A percentile compares a stretch with the other conserved stretches of the same genome.
phyloP scores from a whole-genome alignment of 2,888 invertebrate species.

The Cotesia congregata region DNA sequence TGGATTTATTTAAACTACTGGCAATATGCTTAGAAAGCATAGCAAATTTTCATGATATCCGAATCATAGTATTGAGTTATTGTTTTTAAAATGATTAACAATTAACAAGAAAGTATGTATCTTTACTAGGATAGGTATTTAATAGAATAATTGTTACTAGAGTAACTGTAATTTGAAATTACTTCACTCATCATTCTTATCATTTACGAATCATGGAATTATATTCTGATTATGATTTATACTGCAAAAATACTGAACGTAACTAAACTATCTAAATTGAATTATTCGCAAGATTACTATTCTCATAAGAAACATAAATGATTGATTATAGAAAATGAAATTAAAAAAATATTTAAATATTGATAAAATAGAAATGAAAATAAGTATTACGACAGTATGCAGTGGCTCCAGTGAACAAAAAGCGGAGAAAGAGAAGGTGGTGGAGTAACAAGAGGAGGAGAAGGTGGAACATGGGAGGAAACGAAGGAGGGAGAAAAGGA shows the following conservation, averaged over 20 bases:
- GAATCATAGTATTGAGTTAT: too few species aligned
- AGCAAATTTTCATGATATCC: too few species aligned
- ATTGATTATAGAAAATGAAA: not conserved
- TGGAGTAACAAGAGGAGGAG: not conserved
- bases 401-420: not conserved
- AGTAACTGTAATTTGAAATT: too few species aligned
- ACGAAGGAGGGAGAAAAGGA: conserved; percentile 37
- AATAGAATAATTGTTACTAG: too few species aligned
- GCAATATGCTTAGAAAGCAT: too few species aligned
- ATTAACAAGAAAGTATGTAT: too few species aligned
- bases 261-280: not conserved
- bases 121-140: too few species aligned
- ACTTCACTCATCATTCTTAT: not conserved
- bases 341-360: not conserved
- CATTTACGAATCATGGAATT: not conserved
- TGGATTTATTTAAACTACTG: too few species aligned
- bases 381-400: not conserved
- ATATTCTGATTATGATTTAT: not conserved
- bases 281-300: not conserved
- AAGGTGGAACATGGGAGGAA: not conserved
- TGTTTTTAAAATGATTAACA: too few species aligned
- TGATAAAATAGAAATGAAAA: not conserved
- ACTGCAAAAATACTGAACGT: not conserved
- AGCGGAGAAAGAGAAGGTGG: not conserved
- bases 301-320: not conserved